Evolutionary conservation across 2,113 vertebrate species (phyloP).

Genomic region (Strix aluco): DNA sequence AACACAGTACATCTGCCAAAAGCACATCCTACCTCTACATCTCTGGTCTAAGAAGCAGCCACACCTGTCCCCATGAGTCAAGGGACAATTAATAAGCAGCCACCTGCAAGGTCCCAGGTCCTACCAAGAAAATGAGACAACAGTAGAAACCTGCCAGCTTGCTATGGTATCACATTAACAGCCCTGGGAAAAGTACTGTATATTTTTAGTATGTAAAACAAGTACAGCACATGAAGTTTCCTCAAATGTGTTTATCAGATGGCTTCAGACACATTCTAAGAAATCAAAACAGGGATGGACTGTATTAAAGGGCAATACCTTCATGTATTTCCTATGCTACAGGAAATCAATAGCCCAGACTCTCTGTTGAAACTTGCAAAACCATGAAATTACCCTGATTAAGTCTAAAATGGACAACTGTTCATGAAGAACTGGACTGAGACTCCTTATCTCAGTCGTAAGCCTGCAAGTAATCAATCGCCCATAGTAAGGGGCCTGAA

Average conservation of each 20-base stretch:
- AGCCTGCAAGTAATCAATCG: not conserved
- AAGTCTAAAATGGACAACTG: not conserved
- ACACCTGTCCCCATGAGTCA: not conserved
- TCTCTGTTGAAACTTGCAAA: not conserved
- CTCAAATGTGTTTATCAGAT: not conserved
- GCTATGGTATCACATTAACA: not conserved
- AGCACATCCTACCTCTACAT: not conserved
- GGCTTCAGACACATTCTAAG: not conserved
- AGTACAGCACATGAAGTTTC: not conserved
- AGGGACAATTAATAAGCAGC: not conserved
- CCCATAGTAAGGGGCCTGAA: not conserved
- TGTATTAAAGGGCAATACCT: not conserved
- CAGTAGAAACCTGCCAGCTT: not conserved
- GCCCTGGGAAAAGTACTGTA: not conserved
- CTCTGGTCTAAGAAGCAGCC: not conserved
- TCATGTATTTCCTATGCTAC: not conserved
- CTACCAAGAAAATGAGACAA: not conserved
- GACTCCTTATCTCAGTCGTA: not conserved
- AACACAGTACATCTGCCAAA: not conserved
- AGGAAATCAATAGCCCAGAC: not conserved
- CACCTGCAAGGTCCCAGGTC: not conserved
- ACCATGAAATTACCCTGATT: not conserved
- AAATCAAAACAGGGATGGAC: not conserved
- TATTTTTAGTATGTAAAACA: not conserved
- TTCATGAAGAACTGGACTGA: not conserved